Conservation (phyloP, 2,797 vertebrate genomes). For the Clarias pachynema region DNA sequence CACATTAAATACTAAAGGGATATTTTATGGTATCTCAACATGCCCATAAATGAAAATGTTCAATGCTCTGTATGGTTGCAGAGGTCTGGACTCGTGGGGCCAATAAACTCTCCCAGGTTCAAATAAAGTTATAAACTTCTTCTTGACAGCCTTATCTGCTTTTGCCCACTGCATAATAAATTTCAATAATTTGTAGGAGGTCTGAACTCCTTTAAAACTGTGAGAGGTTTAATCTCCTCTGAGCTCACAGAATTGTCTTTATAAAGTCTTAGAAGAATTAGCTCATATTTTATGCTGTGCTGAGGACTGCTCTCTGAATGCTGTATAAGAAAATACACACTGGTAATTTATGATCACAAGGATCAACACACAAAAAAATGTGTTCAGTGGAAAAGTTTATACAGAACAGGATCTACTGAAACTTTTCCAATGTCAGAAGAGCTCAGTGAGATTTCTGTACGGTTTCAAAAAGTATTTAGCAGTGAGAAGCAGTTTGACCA, state of each 20-base stretch:
- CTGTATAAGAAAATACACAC: background rate
- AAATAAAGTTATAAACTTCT: constrained; percentile 22
- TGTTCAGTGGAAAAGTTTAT: too few species aligned
- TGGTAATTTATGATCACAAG: background rate
- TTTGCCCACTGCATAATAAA: constrained; percentile 3
- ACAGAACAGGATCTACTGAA: too few species aligned
- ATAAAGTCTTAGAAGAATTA: background rate
- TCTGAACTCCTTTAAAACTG: constrained; percentile 5
- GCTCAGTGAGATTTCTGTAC: too few species aligned
- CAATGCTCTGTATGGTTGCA: background rate
- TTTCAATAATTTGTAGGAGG: constrained; percentile 21
- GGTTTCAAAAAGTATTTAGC: too few species aligned
- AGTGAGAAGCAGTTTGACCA: too few species aligned
- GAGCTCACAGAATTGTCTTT: background rate
- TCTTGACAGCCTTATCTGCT: constrained; percentile 29
- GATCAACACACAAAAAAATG: background rate
- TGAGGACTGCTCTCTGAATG: background rate
- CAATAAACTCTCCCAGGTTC: constrained; percentile 16
- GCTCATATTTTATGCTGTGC: background rate
- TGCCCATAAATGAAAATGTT: background rate
- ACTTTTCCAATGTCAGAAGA: too few species aligned
- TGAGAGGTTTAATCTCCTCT: constrained; percentile 14
- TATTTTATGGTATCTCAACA: background rate
- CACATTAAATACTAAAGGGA: background rate
- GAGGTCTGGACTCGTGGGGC: background rate